Percentiles rank a stretch among this genome's conserved stretches.
Conservation (phyloP, 2,113 vertebrate genomes). For the Mixornis gularis region DNA sequence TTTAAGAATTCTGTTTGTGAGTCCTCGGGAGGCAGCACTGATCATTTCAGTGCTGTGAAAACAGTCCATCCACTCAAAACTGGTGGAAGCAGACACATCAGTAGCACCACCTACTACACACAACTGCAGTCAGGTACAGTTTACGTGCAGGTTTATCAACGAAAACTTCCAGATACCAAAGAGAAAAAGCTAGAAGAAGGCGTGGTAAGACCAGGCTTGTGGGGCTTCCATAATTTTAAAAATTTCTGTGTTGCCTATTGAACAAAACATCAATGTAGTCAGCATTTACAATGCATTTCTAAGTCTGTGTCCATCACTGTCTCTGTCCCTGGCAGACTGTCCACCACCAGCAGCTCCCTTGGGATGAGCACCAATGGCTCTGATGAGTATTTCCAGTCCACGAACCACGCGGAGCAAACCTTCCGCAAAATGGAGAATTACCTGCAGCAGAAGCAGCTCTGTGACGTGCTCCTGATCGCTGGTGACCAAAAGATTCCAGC, state of each 20-base stretch:
- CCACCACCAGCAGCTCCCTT: conserved; percentile 67
- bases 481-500: conserved; percentile 94
- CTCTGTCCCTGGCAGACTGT: conserved; percentile 68
- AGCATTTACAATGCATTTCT: not conserved
- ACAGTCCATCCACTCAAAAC: not conserved
- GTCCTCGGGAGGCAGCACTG: not conserved
- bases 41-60: fast-evolving
- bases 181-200: not conserved
- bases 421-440: conserved; percentile 95
- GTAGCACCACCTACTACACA: not conserved
- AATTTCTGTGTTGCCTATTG: not conserved
- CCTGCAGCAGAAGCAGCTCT: conserved; percentile 93
- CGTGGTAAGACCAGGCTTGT: not conserved
- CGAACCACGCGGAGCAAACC: conserved; percentile 90
- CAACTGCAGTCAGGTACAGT: not conserved
- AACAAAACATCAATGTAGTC: fast-evolving
- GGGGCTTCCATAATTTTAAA: not conserved
- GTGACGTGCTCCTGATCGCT: conserved; percentile 90
- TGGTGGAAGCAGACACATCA: not conserved
- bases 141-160: fast-evolving
- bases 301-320: fast-evolving
- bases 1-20: not conserved
- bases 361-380: conserved; percentile 81
- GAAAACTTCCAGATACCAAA: not conserved
- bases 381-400: conserved; percentile 86